Conservation (phyloP, 2,888 invertebrate species). For the Sthenelais limicola region DNA sequence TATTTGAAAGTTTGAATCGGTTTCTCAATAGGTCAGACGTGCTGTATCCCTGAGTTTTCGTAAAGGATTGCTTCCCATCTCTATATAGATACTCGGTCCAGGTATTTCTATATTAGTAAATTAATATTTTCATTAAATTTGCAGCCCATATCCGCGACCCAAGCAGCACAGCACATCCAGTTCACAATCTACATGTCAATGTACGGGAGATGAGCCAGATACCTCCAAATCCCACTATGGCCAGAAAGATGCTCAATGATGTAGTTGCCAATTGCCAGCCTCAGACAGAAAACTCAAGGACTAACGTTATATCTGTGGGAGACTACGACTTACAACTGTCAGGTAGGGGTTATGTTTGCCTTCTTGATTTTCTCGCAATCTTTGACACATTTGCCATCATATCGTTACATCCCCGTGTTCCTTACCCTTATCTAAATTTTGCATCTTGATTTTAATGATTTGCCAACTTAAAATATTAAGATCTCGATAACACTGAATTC, state of each 20-base stretch:
- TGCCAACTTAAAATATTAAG: too few relatives aligned
- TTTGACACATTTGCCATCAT: too few relatives aligned
- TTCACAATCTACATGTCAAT: conserved; percentile 84
- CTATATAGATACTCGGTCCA: neutral
- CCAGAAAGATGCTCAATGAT: conserved; percentile 88
- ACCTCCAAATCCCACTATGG: conserved; percentile 86
- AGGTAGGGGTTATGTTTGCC: too few relatives aligned
- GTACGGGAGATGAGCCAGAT: conserved; percentile 87
- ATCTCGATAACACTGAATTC: too few relatives aligned
- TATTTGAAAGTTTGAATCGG: too few relatives aligned
- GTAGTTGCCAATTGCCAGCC: conserved; percentile 79
- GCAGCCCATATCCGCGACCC: conserved; percentile 89
- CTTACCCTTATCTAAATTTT: too few relatives aligned
- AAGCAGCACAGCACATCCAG: conserved; percentile 80
- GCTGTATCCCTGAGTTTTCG: too few relatives aligned
- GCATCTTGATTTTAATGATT: too few relatives aligned
- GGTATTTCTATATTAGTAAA: neutral
- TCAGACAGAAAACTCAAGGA: conserved; percentile 59
- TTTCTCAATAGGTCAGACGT: too few relatives aligned
- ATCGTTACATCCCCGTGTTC: too few relatives aligned
- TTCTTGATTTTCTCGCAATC: too few relatives aligned
- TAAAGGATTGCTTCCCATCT: too few relatives aligned
- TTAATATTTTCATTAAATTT: conserved; percentile 47
- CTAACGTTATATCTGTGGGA: conserved; percentile 65
- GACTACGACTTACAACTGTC: conserved; percentile 69